A percentile compares a stretch with the other conserved stretches of the same genome.
Evolutionary conservation across 2,113 vertebrate species (phyloP).

Genomic region (Genyomyrus donnyi): DNA sequence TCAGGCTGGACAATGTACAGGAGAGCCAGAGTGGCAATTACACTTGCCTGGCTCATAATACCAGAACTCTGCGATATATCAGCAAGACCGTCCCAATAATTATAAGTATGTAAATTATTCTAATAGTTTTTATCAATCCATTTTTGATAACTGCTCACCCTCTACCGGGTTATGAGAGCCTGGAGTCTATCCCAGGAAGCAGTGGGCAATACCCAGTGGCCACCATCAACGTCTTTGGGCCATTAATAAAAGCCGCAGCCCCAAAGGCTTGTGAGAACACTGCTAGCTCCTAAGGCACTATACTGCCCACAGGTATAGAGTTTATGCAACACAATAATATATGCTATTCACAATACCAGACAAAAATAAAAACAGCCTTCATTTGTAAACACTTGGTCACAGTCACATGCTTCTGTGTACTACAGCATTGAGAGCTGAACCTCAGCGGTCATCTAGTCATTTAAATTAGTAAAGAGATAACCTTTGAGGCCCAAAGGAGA

Average conservation of each 20-base stretch:
- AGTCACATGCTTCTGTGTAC: not conserved
- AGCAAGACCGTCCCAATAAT: conserved; percentile 24
- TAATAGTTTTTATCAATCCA: not conserved
- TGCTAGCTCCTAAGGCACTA: not conserved
- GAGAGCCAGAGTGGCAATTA: conserved; percentile 45
- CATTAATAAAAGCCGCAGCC: not conserved
- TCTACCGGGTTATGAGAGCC: not conserved
- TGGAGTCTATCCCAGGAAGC: not conserved
- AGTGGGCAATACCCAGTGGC: not conserved
- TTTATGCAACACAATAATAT: not conserved
- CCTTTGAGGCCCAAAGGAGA: too few relatives aligned
- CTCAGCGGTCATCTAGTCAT: not conserved
- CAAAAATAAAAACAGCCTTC: not conserved
- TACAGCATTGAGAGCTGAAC: not conserved
- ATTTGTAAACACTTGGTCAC: not conserved
- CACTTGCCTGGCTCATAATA: conserved; percentile 48
- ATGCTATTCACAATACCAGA: not conserved
- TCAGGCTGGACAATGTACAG: conserved; percentile 29
- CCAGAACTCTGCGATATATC: conserved; percentile 37
- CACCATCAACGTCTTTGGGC: not conserved
- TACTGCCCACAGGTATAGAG: not conserved
- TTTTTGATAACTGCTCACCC: not conserved
- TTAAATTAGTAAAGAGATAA: not conserved
- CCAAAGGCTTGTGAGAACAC: not conserved
- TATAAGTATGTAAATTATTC: conserved; percentile 22